Evolutionary conservation across 2,113 vertebrate species (phyloP).

Genomic region (Phyllopteryx taeniolatus): DNA sequence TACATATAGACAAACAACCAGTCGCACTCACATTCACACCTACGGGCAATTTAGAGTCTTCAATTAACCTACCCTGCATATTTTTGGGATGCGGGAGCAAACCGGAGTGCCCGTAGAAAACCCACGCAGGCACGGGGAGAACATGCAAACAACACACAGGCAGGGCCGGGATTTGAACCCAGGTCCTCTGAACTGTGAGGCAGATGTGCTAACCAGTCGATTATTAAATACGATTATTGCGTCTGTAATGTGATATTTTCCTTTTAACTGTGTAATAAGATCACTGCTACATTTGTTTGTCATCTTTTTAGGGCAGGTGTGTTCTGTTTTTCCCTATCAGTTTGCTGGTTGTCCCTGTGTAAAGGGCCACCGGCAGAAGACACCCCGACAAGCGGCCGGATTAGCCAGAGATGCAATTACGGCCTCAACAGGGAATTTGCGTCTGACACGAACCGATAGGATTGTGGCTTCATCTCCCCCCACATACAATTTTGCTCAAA

Average conservation of each 20-base stretch:
- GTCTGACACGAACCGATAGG: constrained; percentile 55
- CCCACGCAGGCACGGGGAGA: too few species aligned
- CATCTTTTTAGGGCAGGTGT: constrained; percentile 46
- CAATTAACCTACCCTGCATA: too few species aligned
- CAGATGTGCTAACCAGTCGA: too few species aligned
- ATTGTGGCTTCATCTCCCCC: constrained; percentile 36
- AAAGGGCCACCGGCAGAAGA: constrained; percentile 45
- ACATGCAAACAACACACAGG: too few species aligned
- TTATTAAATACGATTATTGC: not conserved
- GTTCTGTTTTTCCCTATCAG: constrained; percentile 50
- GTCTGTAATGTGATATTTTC: constrained; percentile 8
- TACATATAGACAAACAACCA: too few species aligned
- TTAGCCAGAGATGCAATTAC: constrained; percentile 70
- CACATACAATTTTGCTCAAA: constrained; percentile 26
- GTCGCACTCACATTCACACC: too few species aligned
- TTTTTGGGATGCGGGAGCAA: too few species aligned
- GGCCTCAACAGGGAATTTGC: constrained; percentile 52
- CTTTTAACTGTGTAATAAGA: constrained; percentile 12
- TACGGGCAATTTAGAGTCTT: too few species aligned
- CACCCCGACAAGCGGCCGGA: constrained; percentile 52
- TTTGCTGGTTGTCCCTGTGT: constrained; percentile 53
- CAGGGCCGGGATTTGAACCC: too few species aligned
- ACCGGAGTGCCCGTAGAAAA: too few species aligned
- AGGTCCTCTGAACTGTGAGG: too few species aligned
- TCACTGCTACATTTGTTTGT: constrained; percentile 29